Evolutionary conservation across 2,888 invertebrate genomes (phyloP), one percentile per base, ranked within the genome.

Genomic region (Agonum fuliginosum): DNA sequence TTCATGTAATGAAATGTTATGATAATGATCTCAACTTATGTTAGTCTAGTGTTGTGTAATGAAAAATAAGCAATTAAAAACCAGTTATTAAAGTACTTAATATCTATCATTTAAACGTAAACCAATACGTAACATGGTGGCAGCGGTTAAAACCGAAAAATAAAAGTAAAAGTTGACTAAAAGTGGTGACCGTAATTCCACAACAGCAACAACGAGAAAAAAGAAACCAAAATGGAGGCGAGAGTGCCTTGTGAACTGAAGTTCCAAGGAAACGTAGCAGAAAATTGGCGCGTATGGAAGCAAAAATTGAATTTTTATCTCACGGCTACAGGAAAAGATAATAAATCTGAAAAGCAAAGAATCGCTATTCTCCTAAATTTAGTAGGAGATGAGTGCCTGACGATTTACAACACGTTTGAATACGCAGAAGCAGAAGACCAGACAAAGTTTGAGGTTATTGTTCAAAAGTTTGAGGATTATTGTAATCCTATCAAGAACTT

Each of bases 221-320:
- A 58, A 12, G 22, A 27, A 10, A 58, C 10, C 1, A 12, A 58
- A 8, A 54, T 27, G 48, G 6, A 17, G 10, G 48, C 48, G 19
- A 8, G 19, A 48, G 10, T 48, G 19, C 1, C 17, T 48, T n/a
- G n/a, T n/a, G n/a, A n/a, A n/a, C n/a, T n/a, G 0, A 48, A 6
- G 5, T 48, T 48, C 19, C 0, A 22, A 24, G 48, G 71, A 10
- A 30, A 48, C 14, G 20, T 71, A 10, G 24, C 19, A 3, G 80
- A 81, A 67, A 79, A 79, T 19, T 82, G 80, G 80, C 76, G 62
- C n/a, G 80, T 77, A 78, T 82, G 79, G 80, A 65, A 69, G 12
- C 81, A 81, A 78, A 78, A 78, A 12, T 81, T 81, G 43, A 51
- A 78, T n/a, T 48, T 81, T 17, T 82, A 80, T 41, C 3, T 81